Evolutionary conservation across 2,113 vertebrate species (phyloP), one percentile per base, ranked within the genome.

Genomic region (Gopherus flavomarginatus): DNA sequence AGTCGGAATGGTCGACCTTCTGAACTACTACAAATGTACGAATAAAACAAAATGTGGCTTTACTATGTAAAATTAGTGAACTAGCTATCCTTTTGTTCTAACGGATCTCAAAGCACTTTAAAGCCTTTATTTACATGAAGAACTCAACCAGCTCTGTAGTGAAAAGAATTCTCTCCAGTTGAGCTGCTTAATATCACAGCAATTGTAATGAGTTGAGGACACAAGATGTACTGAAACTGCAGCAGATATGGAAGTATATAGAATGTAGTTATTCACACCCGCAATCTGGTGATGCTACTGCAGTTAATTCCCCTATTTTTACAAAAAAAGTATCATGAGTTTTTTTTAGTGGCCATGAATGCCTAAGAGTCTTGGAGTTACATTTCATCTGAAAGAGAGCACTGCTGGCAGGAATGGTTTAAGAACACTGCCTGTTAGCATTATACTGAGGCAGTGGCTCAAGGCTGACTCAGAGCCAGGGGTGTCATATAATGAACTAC

Each of bases 1-100:
- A 99, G 98, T 3, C 99, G 99, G 97, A 99, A 99, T 1, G 99
- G 99, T 79, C 99, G 99, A 65, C 99, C 99, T 97, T 99, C 99
- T 89, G 99, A 99, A 96, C 99, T 99, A 88, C 99, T 99, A 86
- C 94, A 98, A 95, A 92, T 54, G 92, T 59, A 82, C 92, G 87
- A 83, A 54, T 10, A 94, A 52, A 78, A 49, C 35, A 83, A 93
- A 78, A 59, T 90, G 90, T 87, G 85, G 47, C 90, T 85, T 81
- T 29, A n/a, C 2, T 75, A 50, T 29, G 83, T 77, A n/a, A 78
- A 81, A 87, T 26, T 52, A 52, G 29, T 87, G 65, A 90, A 44
- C 38, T 79, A 6, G 24, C 81, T 69, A 57, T 27, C 1, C 1
- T 4, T 11, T 9, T 47, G 57, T 49, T 89, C 87, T 14, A 69